Evolutionary conservation across 2,888 invertebrate genomes (phyloP), one percentile per base, ranked within the genome.

Genomic region (Steromphala cineraria): DNA sequence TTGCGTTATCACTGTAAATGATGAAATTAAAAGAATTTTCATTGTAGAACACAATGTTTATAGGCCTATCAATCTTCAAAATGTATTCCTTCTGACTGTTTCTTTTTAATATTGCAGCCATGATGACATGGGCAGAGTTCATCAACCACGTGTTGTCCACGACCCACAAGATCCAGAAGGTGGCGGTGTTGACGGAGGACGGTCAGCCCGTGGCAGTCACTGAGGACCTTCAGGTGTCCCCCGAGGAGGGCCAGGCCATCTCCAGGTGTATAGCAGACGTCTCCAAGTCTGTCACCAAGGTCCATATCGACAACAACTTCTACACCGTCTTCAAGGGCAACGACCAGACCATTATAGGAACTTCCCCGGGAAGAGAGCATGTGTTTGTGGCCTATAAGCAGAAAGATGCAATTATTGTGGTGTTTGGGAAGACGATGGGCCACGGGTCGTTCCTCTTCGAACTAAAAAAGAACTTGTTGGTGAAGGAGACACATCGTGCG

Each of bases 381-480:
- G 78, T 83, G 28, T 67, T 82, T 53, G 83, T 83, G 21, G 85
- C 85, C 0, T 74, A 79, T 28, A 55, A 71, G 8, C 24, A 75
- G 21, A 79, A 83, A n/a, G 77, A 67, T 17, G 53, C 75, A 13
- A 56, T 82, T 52, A 74, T 82, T n/a, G 67, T 82, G 0, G 79
- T 83, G 21, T 71, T 85, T 15, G 85, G 85, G 10, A 19, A 46
- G 7, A 79, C 85, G 1, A 53, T 36, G 36, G 82, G 80, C 0
- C 79, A 83, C 52, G 81, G 85, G 17, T 83, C 83, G 5, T 85
- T 83, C 53, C 78, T 83, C 1, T 81, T 80, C 46, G 85, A 85
- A 71, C 40, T 85, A 74, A 80, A 83, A 76, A 52, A 81, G 24
- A 77, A 81, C 52, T 52, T 85, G 53, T 19, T n/a, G 67, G 78